These are phyloP conservation scores for Stegostoma tigrinum DNA, from an alignment of 2,113 vertebrate genomes.

Conservation along the genomic window DNA sequence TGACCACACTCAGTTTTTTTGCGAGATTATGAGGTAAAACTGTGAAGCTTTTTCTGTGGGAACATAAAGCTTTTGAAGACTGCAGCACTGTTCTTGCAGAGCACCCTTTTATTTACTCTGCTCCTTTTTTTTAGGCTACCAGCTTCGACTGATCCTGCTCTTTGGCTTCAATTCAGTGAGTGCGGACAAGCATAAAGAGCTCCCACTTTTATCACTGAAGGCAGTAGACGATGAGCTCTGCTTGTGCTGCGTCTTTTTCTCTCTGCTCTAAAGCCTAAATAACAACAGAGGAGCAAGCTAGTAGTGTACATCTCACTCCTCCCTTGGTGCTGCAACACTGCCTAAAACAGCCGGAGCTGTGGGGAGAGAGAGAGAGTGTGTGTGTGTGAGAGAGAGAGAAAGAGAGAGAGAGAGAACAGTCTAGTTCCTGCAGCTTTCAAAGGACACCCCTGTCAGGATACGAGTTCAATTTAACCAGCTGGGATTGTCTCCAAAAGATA, in stretches of 20 bases:
- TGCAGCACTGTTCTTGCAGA: slow-evolving; percentile 45
- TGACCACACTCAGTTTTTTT: slow-evolving; percentile 36
- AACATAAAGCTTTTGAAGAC: slow-evolving; percentile 41
- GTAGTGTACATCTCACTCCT: slow-evolving; percentile 46
- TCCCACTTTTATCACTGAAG: slow-evolving; percentile 49
- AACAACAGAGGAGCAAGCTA: slow-evolving; percentile 55
- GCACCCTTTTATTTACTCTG: slow-evolving; percentile 49
- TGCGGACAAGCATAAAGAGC: slow-evolving; percentile 48
- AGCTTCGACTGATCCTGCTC: slow-evolving; percentile 49
- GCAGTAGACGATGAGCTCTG: slow-evolving; percentile 55
- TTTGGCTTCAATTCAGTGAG: slow-evolving; percentile 48
- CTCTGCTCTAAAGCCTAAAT: slow-evolving; percentile 49
- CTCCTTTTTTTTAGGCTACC: slow-evolving; percentile 45
- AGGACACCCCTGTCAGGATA: background rate
- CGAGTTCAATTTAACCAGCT: background rate
- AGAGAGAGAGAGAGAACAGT: background rate
- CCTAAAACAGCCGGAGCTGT: background rate
- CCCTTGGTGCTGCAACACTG: slow-evolving; percentile 54
- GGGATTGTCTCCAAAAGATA: background rate
- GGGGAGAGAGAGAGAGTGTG: background rate
- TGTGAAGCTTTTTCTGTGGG: slow-evolving; percentile 44
- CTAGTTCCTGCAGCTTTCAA: background rate
- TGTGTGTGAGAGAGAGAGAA: background rate
- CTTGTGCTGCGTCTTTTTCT: slow-evolving; percentile 50
- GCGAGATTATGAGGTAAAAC: slow-evolving; percentile 54